Conservation (phyloP, 2,113 vertebrate species). For the Calypte anna region DNA sequence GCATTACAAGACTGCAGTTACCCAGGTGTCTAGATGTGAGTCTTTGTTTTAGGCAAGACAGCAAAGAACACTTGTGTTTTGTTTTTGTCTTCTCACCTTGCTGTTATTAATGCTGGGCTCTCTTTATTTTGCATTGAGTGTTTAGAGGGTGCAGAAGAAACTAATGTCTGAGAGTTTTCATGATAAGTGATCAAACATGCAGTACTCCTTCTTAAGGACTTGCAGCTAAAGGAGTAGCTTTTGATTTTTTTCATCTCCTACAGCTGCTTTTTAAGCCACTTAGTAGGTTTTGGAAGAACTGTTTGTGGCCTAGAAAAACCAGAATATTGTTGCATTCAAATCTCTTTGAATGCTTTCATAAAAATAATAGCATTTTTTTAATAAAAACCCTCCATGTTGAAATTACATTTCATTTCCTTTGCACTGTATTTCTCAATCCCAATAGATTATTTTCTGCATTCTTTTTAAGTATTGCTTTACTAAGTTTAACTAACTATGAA, state of each 20-base stretch:
- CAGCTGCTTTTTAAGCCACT: background rate
- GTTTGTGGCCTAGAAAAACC: background rate
- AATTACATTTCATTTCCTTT: background rate
- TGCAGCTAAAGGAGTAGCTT: background rate
- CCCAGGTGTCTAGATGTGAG: background rate
- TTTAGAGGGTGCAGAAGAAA: background rate
- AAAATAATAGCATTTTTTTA: background rate
- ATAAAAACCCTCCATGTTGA: background rate
- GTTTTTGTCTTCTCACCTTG: background rate
- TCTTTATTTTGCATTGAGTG: background rate
- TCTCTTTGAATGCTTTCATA: background rate
- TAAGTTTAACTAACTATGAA: background rate
- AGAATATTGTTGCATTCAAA: background rate
- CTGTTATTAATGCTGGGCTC: fast-evolving
- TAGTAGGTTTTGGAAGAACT: background rate
- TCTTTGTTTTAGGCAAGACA: background rate
- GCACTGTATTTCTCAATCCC: background rate
- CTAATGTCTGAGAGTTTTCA: too few species aligned
- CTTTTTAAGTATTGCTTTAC: background rate
- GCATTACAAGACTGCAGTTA: background rate
- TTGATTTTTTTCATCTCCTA: background rate
- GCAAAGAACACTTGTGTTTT: background rate
- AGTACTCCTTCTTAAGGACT: background rate
- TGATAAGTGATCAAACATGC: background rate
- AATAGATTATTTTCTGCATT: background rate